Evolutionary conservation across 2,113 vertebrate genomes (phyloP), one percentile per base, ranked within the genome.

Genomic region (Cryptomyrus ogoouensis): DNA sequence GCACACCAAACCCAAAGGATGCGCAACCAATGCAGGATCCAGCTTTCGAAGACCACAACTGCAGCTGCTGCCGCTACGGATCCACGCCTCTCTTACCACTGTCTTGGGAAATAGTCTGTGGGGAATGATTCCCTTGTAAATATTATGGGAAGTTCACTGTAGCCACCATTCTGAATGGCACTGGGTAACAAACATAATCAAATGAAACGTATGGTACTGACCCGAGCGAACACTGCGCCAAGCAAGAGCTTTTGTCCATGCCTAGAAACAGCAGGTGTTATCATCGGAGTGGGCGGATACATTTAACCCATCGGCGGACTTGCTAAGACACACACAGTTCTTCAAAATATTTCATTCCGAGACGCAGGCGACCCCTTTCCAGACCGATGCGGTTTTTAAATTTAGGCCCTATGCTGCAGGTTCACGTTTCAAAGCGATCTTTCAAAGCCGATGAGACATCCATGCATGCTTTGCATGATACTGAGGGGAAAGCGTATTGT

Each of bases 11-110:
- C 56, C 62, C 77, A 50, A 88, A 87, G 35, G 62, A 58, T 85
- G 90, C 88, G 90, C 77, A 88, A 89, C 77, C 83, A 17, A 47
- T 24, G 53, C 21, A 88, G 83, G 12, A 46, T 31, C 39, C 87
- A 44, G 66, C 31, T 49, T 47, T 17, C 66, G 15, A 39, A 53
- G 90, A 88, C 35, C 90, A 88, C 49, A 24, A 70, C 50, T 86
- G 56, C 83, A 39, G 87, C 88, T 83, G 85, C 44, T 89, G 90
- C 89, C 91, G 91, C 90, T 90, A 92, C 87, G 91, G 86, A 58
- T 91, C 91, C 89, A 86, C 83, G 89, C 83, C 91, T 89, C 90
- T 85, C 89, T 89, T 87, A 85, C 90, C 90, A 88, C 31, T 50
- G 90, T 86, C 56, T 46, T 83, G 88, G 88, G 47, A 88, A 83